Conservation (phyloP, 2,113 vertebrate species). For the Myiopsitta monachus region DNA sequence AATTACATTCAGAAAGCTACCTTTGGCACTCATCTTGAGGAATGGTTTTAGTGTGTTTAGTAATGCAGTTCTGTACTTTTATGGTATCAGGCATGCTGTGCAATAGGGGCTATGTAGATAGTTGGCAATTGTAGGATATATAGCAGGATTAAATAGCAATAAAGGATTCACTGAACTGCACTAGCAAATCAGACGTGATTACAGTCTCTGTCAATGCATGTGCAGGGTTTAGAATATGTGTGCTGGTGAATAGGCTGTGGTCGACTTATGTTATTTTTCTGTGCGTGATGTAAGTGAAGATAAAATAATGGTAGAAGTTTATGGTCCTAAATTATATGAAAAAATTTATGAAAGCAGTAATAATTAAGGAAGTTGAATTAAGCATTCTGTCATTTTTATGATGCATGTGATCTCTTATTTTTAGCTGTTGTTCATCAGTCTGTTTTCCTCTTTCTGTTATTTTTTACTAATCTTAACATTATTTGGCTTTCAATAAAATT, state of each 20-base stretch:
- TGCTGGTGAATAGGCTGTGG: conserved; percentile 13
- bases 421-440: background rate
- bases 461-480: background rate
- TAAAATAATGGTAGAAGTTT: background rate
- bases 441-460: background rate
- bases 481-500: background rate
- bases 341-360: background rate
- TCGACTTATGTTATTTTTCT: background rate
- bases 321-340: background rate
- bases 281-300: background rate
- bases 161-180: conserved; percentile 52
- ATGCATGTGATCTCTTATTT: background rate
- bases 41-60: background rate
- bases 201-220: background rate
- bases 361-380: background rate
- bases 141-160: conserved; percentile 20
- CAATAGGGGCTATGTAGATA: background rate
- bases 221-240: conserved; percentile 8
- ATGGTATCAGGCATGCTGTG: background rate
- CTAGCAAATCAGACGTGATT: conserved; percentile 28
- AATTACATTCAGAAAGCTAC: background rate
- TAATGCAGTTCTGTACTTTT: background rate
- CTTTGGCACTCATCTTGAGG: background rate
- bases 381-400: background rate
- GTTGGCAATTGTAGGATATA: background rate